Base-by-base conservation (phyloP, 2,888 invertebrate genomes). In the Allophyes oxyacanthae region DNA sequence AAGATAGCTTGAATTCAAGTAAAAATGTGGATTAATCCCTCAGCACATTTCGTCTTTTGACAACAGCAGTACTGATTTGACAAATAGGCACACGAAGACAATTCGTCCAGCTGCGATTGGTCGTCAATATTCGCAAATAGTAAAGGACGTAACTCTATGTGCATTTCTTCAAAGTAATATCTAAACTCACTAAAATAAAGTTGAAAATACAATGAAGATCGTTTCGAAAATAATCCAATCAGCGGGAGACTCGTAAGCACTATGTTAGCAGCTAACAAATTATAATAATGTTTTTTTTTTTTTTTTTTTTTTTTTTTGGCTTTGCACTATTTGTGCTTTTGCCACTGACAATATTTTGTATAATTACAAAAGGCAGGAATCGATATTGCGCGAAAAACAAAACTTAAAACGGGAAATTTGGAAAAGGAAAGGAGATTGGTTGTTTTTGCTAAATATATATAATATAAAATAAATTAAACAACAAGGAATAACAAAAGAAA, bases 31-130 rank as follows among this genome's bases (percentile, higher is more conserved):
- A 77, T 60, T 71, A 64, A 62, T 44, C 50, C 63, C 61, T 75
- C 76, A 81, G 82, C 85, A 89, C 91, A 91, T 91, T 86, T 87
- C 84, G 81, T 64, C 68, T 83, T 83, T 87, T 87, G 82, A 84
- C 82, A 84, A 77, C 72, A 74, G 64, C 42, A 52, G 49, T 48
- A 11, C 61, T 61, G 65, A 69, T 81, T 85, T 89, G 89, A 87
- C 88, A 88, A 81, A 70, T 77, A 77, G 65, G 75, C 67, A 75
- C 63, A 43, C 13, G 64, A 82, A 87, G 88, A 87, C 87, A 91
- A 92, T 92, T 93, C 87, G 93, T 92, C 91, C 77, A 56, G 74
- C 64, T 65, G 38, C 75, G 73, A 92, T 92, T 92, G 93, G 93
- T 71, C 72, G 9, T 28, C 9, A 36, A 4, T 13, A 3, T 15